Conservation (phyloP, 2,888 invertebrate species). For the Tetranychus piercei region DNA sequence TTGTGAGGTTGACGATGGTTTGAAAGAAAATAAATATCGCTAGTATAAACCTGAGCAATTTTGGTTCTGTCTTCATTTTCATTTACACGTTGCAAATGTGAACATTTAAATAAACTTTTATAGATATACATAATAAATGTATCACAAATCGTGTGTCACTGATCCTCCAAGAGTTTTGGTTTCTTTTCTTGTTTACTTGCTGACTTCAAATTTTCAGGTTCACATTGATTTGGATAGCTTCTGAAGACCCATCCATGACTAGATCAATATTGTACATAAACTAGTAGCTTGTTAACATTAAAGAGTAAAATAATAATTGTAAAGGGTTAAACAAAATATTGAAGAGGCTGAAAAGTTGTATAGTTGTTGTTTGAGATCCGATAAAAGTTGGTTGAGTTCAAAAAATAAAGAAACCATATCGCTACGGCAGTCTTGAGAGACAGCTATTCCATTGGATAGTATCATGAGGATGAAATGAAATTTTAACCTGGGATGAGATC, state of each 20-base stretch:
- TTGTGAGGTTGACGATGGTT: not conserved
- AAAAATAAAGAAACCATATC: conserved; percentile 1
- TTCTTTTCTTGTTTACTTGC: not conserved
- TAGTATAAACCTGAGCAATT: not conserved
- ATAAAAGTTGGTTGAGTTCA: not conserved
- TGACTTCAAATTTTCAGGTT: not conserved
- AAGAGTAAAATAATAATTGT: not conserved
- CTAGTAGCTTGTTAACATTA: not conserved
- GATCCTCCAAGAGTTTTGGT: not conserved
- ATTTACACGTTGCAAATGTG: not conserved
- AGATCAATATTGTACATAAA: not conserved
- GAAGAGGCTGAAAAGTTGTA: conserved; percentile 1
- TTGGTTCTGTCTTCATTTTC: not conserved
- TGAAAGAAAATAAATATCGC: not conserved
- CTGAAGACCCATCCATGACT: not conserved
- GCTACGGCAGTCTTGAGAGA: conserved; percentile 1
- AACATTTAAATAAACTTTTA: not conserved
- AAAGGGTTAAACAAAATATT: not conserved
- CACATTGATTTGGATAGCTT: not conserved
- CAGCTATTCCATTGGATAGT: not conserved
- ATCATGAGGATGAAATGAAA: not conserved
- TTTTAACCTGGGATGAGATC: not conserved
- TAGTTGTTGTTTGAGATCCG: not conserved
- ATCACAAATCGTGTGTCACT: not conserved
- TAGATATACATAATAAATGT: not conserved